These are phyloP conservation scores for Labrus mixtus DNA, from an alignment of 2,113 vertebrate genomes.

Conservation along the genomic window DNA sequence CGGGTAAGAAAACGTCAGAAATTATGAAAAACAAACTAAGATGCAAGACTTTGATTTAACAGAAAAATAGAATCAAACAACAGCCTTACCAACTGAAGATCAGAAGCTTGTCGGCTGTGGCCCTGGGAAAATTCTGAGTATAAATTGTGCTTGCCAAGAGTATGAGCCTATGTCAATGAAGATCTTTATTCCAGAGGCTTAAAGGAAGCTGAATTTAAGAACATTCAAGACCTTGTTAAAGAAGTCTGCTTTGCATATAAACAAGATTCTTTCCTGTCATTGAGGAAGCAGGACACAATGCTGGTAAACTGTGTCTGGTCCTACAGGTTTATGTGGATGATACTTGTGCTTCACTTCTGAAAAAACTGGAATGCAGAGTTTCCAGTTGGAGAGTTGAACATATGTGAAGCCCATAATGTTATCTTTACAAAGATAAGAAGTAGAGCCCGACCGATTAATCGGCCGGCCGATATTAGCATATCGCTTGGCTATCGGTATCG, in stretches of 20 bases:
- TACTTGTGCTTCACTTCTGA: constrained; percentile 6
- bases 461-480: too few relatives aligned
- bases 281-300: constrained; percentile 34
- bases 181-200: not conserved
- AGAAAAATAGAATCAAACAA: not conserved
- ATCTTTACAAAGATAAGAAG: not conserved
- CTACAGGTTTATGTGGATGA: constrained; percentile 43
- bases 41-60: not conserved
- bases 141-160: not conserved
- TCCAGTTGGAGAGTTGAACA: constrained; percentile 57
- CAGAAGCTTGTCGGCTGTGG: not conserved
- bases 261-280: constrained; percentile 3
- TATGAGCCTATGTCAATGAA: not conserved
- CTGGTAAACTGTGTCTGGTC: constrained; percentile 35
- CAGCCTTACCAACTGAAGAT: not conserved
- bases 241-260: not conserved
- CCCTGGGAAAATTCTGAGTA: not conserved
- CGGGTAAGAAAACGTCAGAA: constrained; percentile 81
- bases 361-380: constrained; percentile 67
- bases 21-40: not conserved
- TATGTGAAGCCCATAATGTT: constrained; percentile 8
- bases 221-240: constrained; percentile 47
- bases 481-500: too few relatives aligned
- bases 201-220: constrained; percentile 11
- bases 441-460: too few relatives aligned